Evolutionary conservation across 1,140 invertebrate genomes (phyloP), one percentile per base, ranked within the genome.

Genomic region (Drosophila insularis): DNA sequence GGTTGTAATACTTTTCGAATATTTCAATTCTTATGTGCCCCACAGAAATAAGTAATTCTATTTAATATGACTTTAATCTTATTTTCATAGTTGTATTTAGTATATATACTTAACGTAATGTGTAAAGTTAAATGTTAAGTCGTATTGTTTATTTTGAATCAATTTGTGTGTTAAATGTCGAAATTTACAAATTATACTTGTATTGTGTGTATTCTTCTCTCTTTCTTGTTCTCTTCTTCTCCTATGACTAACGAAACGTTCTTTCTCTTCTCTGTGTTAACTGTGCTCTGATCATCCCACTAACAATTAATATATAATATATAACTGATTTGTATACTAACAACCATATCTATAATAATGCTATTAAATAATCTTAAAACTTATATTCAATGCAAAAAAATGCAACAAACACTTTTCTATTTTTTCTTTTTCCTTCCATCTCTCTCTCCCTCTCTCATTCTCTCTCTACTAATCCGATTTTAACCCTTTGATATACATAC

Each of bases 181-280:
- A 86, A 86, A 79, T 82, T 86, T 73, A 58, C 82, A 75, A 87
- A 82, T 72, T 82, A 79, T 86, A 86, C 82, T 86, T 86, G 82
- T 82, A 87, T 76, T 86, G 63, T 86, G 82, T 86, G 82, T 87
- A 82, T 86, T 86, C 66, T 85, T 82, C 70, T 77, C 68, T 76
- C 68, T 76, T 68, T 78, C 71, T 81, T 58, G 75, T 65, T 74
- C 71, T 81, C 65, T 77, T 89, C 55, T 67, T 64, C 68, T 23
- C 62, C 58, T 69, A 66, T 74, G 54, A 75, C 72, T 89, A 72
- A 80, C 71, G 17, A 74, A 31, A 67, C 66, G 76, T 64, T 82
- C 53, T 78, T 19, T 46, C 69, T 81, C 59, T 76, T 69, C 53
- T 87, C 61, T 61, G 59, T 82, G 66, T 70, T 80, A 68, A 80